phyloP scores from a whole-genome alignment of 92 coral and sea anemone species.

The Paragorgia papillata region DNA sequence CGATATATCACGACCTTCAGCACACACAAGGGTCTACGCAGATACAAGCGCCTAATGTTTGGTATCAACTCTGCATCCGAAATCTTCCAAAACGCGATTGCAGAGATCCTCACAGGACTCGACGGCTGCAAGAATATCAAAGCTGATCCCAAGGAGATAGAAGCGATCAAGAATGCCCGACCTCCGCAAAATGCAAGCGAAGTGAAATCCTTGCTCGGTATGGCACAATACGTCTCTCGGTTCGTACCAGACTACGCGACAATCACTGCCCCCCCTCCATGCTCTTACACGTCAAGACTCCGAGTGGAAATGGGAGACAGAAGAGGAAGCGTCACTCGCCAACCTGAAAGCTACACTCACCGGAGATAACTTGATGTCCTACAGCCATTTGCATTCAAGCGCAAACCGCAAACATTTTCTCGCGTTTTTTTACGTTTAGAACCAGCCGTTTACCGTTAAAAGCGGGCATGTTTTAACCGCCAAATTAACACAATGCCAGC shows the following conservation, averaged over 20 bases:
- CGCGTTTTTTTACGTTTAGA: no score
- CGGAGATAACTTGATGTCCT: slow-evolving; percentile 41
- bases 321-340: slow-evolving; percentile 14
- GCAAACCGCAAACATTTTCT: no score
- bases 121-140: not conserved
- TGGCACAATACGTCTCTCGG: slow-evolving; percentile 48
- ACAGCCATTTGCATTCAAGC: no score
- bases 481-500: no score
- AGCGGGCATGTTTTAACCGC: no score
- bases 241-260: slow-evolving; percentile 41
- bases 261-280: slow-evolving; percentile 51
- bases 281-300: slow-evolving; percentile 34
- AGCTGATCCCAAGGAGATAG: slow-evolving; percentile 39
- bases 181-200: slow-evolving; percentile 41
- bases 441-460: no score
- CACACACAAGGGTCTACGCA: no score
- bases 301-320: slow-evolving; percentile 44
- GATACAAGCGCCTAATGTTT: no score
- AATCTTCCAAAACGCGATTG: no score
- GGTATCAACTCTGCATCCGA: no score
- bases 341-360: slow-evolving; percentile 6
- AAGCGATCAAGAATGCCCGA: slow-evolving; percentile 29
- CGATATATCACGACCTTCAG: no score
- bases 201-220: slow-evolving; percentile 50
- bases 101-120: no score